These are phyloP conservation scores for Sclerodermus sp. DNA, from an alignment of 2,888 invertebrate species.

Conservation along the genomic window DNA sequence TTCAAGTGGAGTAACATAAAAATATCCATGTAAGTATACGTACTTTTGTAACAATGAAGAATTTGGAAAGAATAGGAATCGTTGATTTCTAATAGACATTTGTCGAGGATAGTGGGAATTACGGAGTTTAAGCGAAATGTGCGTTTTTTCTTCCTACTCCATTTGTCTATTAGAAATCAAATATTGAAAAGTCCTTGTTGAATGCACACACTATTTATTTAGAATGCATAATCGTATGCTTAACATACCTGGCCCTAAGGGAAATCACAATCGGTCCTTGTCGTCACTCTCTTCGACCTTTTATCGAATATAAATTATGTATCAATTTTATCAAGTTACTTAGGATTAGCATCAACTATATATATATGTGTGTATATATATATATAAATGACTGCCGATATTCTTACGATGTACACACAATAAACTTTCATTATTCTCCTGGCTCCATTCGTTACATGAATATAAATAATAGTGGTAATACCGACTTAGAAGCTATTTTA, in stretches of 20 bases:
- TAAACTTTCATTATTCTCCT: conserved; percentile 44
- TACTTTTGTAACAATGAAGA: no score
- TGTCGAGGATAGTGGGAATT: no score
- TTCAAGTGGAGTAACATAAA: no score
- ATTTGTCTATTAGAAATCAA: neutral
- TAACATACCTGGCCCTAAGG: conserved; percentile 53
- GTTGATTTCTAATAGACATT: no score
- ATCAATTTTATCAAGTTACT: conserved; percentile 41
- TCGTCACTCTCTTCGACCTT: conserved; percentile 32
- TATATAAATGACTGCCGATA: conserved; percentile 45
- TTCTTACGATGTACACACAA: conserved; percentile 48
- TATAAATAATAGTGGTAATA: conserved; percentile 54
- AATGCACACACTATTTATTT: conserved; percentile 57
- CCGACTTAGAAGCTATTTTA: conserved; percentile 51
- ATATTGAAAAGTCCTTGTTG: conserved; percentile 19
- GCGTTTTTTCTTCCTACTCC: no score
- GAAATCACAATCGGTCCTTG: conserved; percentile 50
- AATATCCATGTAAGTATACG: no score
- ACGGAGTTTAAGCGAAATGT: no score
- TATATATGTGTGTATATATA: conserved; percentile 8
- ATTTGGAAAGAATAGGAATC: no score
- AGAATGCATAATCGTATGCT: conserved; percentile 55
- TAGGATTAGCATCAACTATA: conserved; percentile 42
- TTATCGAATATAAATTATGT: conserved; percentile 45
- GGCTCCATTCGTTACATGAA: conserved; percentile 48